Conservation (phyloP, 2,797 vertebrate genomes). For the Scolopax rusticola region DNA sequence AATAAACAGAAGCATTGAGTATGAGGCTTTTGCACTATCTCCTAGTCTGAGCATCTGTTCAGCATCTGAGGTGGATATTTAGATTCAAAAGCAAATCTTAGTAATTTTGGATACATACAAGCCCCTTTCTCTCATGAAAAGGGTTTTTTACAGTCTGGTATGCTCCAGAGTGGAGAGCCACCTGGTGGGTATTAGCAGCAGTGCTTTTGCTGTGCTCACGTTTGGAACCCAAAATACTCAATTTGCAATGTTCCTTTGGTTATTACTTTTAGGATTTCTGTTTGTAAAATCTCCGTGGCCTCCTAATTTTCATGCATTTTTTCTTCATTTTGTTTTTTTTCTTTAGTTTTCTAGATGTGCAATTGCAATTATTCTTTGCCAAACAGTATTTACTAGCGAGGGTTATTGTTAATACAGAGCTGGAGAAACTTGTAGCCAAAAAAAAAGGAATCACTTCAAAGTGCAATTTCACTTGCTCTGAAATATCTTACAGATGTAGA, state of each 20-base stretch:
- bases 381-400: neutral
- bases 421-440: neutral
- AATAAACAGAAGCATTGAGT: neutral
- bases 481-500: neutral
- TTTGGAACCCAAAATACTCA: neutral
- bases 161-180: conserved; percentile 31
- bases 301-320: neutral
- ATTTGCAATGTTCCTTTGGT: neutral
- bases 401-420: neutral
- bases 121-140: neutral
- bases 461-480: neutral
- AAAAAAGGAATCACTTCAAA: neutral
- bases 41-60: conserved; percentile 11
- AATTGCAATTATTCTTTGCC: neutral
- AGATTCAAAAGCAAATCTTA: neutral
- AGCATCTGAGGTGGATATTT: neutral
- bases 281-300: neutral
- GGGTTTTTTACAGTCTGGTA: neutral
- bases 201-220: neutral
- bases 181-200: neutral
- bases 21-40: neutral
- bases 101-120: neutral
- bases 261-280: neutral
- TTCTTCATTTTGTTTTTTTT: neutral
- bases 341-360: neutral